Evolutionary conservation across 1,140 invertebrate species (phyloP).

Genomic region (Scaptomyza graminum): DNA sequence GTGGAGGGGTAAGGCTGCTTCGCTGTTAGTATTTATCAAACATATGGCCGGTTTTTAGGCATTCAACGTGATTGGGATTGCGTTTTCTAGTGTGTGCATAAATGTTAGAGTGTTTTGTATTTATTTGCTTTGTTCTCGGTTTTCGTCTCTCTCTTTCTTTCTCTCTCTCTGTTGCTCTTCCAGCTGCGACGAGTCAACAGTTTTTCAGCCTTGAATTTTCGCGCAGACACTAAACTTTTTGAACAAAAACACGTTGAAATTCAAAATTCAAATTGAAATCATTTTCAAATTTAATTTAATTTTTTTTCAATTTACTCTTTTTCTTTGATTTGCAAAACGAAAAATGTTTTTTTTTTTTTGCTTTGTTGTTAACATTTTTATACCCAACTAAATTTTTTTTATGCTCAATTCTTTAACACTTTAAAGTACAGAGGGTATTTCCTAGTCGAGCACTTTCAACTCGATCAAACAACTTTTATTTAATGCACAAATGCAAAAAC

Average conservation of each 20-base stretch:
- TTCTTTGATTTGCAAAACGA: constrained; percentile 10
- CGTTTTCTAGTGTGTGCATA: not conserved
- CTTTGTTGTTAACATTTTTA: too few species aligned
- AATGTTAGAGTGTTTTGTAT: constrained; percentile 5
- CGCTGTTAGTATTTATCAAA: constrained; percentile 53
- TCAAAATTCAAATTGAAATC: constrained; percentile 77
- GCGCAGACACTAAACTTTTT: constrained; percentile 70
- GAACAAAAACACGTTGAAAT: constrained; percentile 55
- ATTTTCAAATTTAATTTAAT: constrained; percentile 71
- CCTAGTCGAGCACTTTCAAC: not conserved
- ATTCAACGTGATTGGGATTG: constrained; percentile 30
- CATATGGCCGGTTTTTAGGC: constrained; percentile 51
- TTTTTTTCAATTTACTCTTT: constrained; percentile 50
- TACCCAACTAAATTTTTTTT: too few species aligned
- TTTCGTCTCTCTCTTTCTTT: constrained; percentile 21
- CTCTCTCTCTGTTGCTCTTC: constrained; percentile 38
- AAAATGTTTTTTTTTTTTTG: too few species aligned
- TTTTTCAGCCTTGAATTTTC: constrained; percentile 73
- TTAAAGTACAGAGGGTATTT: not conserved
- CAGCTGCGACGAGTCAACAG: constrained; percentile 43
- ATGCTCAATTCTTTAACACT: too few species aligned
- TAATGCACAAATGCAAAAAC: constrained; percentile 56
- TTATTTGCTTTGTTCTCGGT: constrained; percentile 22
- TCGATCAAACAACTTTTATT: constrained; percentile 41
- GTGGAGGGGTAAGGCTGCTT: constrained; percentile 5